Percentiles rank a stretch among this genome's conserved stretches.
These are phyloP conservation scores for Urocynchramus pylzowi DNA, from an alignment of 2,113 vertebrate species.

Conservation along the genomic window DNA sequence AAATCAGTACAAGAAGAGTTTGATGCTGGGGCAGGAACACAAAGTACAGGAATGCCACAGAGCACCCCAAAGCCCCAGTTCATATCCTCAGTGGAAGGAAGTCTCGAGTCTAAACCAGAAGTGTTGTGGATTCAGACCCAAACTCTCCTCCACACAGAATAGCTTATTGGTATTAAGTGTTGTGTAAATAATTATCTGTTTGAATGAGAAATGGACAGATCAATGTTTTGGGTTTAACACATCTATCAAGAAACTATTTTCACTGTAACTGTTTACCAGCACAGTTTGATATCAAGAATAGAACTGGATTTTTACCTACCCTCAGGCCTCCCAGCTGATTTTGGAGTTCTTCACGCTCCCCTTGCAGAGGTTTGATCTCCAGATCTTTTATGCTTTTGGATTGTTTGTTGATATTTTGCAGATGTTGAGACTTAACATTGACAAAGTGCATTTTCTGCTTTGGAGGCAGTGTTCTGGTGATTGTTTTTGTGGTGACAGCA, in stretches of 20 bases:
- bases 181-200: background rate
- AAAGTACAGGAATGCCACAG: background rate
- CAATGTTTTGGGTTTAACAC: background rate
- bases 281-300: background rate
- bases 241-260: background rate
- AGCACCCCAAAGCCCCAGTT: background rate
- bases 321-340: constrained; percentile 30
- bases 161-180: too few relatives aligned
- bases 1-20: background rate
- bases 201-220: background rate
- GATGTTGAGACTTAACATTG: background rate
- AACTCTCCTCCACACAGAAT: background rate
- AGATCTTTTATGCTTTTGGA: background rate
- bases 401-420: background rate
- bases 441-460: background rate
- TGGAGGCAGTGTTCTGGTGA: background rate
- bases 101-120: background rate
- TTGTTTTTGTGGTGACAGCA: background rate
- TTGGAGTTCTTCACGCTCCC: constrained; percentile 26
- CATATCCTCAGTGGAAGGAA: background rate
- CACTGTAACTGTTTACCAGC: background rate
- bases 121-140: background rate
- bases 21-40: background rate
- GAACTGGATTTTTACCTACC: background rate
- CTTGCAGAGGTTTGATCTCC: constrained; percentile 24